Conservation (phyloP, 37 sponge, comb jelly and placozoan species). For the Chondrosia reniformis region DNA sequence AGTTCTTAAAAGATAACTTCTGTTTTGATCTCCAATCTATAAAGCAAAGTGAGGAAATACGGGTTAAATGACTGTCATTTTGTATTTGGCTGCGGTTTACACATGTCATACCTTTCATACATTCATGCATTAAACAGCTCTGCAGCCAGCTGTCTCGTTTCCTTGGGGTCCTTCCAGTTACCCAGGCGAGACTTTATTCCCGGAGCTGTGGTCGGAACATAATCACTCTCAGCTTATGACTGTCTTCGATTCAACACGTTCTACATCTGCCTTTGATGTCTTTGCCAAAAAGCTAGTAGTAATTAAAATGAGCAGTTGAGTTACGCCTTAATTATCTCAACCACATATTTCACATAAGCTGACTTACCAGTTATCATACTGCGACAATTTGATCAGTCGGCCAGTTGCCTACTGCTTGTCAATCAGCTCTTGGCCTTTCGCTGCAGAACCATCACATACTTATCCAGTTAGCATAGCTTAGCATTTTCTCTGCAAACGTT, state of each 20-base stretch:
- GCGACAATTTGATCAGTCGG: constrained; percentile 72
- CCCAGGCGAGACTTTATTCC: constrained; percentile 76
- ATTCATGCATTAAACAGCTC: constrained; percentile 73
- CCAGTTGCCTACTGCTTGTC: constrained; percentile 61
- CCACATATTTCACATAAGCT: too few species aligned
- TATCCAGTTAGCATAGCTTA: constrained; percentile 74
- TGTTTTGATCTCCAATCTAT: too few species aligned
- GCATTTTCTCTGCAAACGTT: constrained; percentile 65
- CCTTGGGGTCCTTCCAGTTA: constrained; percentile 77
- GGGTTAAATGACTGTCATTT: too few species aligned
- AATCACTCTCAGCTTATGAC: constrained; percentile 83
- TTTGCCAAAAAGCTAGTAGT: constrained; percentile 81
- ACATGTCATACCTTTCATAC: constrained; percentile 96
- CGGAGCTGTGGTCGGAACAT: constrained; percentile 63
- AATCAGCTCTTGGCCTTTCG: constrained; percentile 67
- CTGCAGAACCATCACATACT: constrained; percentile 87
- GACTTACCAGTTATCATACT: constrained; percentile 97
- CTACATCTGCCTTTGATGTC: constrained; percentile 83
- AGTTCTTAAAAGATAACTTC: too few species aligned
- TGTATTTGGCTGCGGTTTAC: too few species aligned
- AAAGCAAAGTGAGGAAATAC: too few species aligned
- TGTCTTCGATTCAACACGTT: constrained; percentile 89
- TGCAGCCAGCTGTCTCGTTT: constrained; percentile 70
- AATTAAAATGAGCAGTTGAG: too few species aligned
- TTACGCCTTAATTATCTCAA: too few species aligned